Base-by-base conservation (phyloP, 2,113 vertebrate species). In the Notarius quadriscutis region DNA sequence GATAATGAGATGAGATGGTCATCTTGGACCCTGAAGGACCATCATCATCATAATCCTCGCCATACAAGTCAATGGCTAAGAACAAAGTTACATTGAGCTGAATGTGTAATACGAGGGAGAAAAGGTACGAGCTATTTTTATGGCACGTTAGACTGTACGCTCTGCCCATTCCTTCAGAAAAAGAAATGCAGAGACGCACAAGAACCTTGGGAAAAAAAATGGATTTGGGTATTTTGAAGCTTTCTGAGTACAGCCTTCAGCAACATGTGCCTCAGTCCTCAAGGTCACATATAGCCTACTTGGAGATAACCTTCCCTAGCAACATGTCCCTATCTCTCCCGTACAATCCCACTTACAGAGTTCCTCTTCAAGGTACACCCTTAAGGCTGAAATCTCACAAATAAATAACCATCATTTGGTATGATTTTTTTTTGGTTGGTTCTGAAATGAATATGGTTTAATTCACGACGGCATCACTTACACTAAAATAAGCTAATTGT, bases 311-410 rank as follows among this genome's bases (percentile, higher is more conserved):
- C 79, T 41, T 81, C 34, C 57, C 18, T 14, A 25, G 79, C n/a
- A 60, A 15, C 57, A 62, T 81, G 34, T 58, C 30, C 57, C 79
- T 62, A 60, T 62, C 79, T 41, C 57, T 22, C 30, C 79, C 62
- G 57, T 58, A 48, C 57, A 9, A 22, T 34, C 48, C 62, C 79
- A 62, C 20, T 81, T 22, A 81, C 30, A 14, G 34, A 60, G 57
- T 8, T 60, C 30, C 20, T 57, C 22, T 27, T 81, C 30, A 81
- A 48, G 78, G 53, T 27, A 7, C 75, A 78, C 12, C 25, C 41
- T 75, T 75, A 15, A 57, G n/a, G 53, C 18, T 22, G n/a, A 60
- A 81, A 81, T 81, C 79, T 30, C 30, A 22, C 79, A 81, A 62
- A 62, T 18, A 34, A 41, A 81, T 62, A 25, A 4, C 0, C 11